phyloP scores from a whole-genome alignment of 2,888 invertebrate species.

The Papilio demoleus region DNA sequence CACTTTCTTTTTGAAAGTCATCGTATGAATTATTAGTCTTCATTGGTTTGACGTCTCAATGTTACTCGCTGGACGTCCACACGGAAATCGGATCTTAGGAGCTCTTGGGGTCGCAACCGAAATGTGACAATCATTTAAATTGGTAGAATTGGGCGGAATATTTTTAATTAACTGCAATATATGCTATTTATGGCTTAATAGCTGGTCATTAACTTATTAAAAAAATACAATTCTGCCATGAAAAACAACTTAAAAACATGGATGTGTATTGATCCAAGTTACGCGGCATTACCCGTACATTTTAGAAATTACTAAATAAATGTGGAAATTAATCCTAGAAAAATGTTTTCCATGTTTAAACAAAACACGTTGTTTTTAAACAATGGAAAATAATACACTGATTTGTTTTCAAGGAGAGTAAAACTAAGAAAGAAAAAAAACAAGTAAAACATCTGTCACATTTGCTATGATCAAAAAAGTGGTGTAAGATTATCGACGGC shows the following conservation, averaged over 20 bases:
- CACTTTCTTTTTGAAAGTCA: slow-evolving; percentile 78
- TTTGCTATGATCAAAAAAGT: slow-evolving; percentile 54
- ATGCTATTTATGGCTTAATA: neutral
- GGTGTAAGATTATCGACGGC: slow-evolving; percentile 52
- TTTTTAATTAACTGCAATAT: slow-evolving; percentile 4
- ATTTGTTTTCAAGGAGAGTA: too few relatives aligned
- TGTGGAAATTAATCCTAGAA: neutral
- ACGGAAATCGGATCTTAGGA: slow-evolving; percentile 65
- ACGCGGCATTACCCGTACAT: too few relatives aligned
- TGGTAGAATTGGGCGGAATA: slow-evolving; percentile 31
- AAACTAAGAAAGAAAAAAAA: too few relatives aligned
- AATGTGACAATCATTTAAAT: slow-evolving; percentile 49
- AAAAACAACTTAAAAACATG: neutral
- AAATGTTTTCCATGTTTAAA: too few relatives aligned
- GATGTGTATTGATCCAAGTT: too few relatives aligned
- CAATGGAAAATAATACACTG: too few relatives aligned
- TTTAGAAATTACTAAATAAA: neutral
- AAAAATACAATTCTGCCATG: neutral
- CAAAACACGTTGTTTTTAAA: too few relatives aligned
- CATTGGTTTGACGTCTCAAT: slow-evolving; percentile 79
- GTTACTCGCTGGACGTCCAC: slow-evolving; percentile 58
- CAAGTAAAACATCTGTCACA: slow-evolving; percentile 56
- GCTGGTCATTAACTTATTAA: neutral
- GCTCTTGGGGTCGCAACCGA: slow-evolving; percentile 49
- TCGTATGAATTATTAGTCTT: slow-evolving; percentile 74